Percentiles rank a stretch among this genome's conserved stretches.
phyloP scores from a whole-genome alignment of 2,888 invertebrate species.

The Liopterus haemorrhoidalis region DNA sequence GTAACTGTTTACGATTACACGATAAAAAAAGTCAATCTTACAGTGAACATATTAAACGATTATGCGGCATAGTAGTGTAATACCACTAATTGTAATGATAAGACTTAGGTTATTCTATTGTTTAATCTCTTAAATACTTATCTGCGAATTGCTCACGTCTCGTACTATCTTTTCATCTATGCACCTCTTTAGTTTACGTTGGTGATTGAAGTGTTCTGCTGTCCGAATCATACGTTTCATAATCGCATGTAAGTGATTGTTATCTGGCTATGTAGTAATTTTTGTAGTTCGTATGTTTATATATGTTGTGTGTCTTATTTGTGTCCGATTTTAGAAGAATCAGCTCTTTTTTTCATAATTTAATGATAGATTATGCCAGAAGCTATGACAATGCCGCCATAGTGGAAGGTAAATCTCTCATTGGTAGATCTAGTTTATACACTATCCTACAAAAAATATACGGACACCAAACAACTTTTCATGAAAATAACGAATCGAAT shows the following conservation, averaged over 20 bases:
- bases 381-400: no score
- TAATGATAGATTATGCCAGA: no score
- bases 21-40: slow-evolving; percentile 19
- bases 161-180: slow-evolving; percentile 30
- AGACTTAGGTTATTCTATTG: slow-evolving; percentile 28
- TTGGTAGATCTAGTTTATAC: no score
- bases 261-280: slow-evolving; percentile 36
- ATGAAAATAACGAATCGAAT: no score
- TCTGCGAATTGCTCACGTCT: slow-evolving; percentile 37
- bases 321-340: no score
- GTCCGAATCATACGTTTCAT: slow-evolving; percentile 29
- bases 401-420: no score
- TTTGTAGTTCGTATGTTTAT: slow-evolving; percentile 30
- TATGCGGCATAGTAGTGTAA: slow-evolving; percentile 28
- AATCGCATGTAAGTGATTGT: slow-evolving; percentile 36
- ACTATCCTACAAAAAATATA: no score
- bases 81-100: slow-evolving; percentile 16
- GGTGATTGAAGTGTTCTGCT: slow-evolving; percentile 35
- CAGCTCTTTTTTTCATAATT: no score
- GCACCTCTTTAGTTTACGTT: slow-evolving; percentile 31
- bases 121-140: slow-evolving; percentile 32
- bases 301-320: slow-evolving; percentile 14
- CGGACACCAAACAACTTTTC: no score
- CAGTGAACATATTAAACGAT: slow-evolving; percentile 32
- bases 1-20: slow-evolving; percentile 14